Evolutionary conservation across 2,113 vertebrate species (phyloP).

Genomic region (Conger conger): DNA sequence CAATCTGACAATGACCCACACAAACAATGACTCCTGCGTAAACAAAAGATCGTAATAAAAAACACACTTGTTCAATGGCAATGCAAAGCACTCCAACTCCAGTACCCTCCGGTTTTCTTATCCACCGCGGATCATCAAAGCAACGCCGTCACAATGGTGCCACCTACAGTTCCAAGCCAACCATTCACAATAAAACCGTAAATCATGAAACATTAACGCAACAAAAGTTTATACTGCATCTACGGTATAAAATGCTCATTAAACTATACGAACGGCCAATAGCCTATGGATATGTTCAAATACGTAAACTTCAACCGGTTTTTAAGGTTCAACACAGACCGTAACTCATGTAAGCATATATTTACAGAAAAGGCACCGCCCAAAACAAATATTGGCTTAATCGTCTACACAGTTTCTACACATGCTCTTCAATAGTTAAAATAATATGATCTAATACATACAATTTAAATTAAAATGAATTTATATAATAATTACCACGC

Average conservation of each 20-base stretch:
- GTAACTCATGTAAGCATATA: conserved; percentile 18
- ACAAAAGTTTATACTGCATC: not conserved
- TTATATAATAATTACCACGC: not conserved
- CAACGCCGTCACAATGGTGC: conserved; percentile 51
- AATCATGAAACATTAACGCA: not conserved
- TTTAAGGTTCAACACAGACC: not conserved
- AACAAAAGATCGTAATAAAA: not conserved
- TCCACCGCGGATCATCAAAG: not conserved
- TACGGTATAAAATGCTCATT: not conserved
- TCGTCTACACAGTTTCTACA: not conserved
- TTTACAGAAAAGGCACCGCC: not conserved
- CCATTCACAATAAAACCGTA: not conserved
- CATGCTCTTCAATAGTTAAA: not conserved
- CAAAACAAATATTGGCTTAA: not conserved
- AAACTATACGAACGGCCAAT: not conserved
- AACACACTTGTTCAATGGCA: not conserved
- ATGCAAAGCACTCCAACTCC: not conserved
- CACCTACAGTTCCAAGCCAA: conserved; percentile 53
- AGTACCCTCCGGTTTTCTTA: not conserved
- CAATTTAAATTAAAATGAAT: not conserved
- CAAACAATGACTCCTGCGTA: too few species aligned
- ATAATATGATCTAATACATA: not conserved
- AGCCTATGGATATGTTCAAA: not conserved
- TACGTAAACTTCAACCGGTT: not conserved
- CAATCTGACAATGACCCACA: not conserved